Evolutionary conservation across 1,140 invertebrate genomes (phyloP), one percentile per base, ranked within the genome.

Genomic region (Parapsyche elsis): DNA sequence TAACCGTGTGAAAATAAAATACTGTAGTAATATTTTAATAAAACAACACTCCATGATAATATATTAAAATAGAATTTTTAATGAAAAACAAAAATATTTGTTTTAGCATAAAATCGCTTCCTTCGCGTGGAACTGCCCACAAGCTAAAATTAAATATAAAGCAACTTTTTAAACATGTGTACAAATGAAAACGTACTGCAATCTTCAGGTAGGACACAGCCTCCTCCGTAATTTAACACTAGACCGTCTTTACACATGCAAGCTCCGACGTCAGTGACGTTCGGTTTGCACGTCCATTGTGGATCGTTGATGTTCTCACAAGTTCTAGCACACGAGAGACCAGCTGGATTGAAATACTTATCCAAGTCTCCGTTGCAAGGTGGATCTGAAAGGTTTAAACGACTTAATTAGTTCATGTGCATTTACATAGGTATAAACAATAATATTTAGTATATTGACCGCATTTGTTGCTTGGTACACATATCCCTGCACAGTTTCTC

Each of bases 271-370:
- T n/a, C 64, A 24, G 21, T 12, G 2, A 14, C n/a, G 12, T 24
- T 26, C 1, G 21, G 21, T 26, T 1, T 19, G 16, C 71, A 73
- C 21, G 0, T 73, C 71, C 71, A 73, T 5, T 45, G 0, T 46
- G 16, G 38, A 23, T 73, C 44, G 7, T 73, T 73, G 9, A 46
- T 73, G 16, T 73, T 73, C 21, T 73, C 71, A 16, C 71, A 73
- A 9, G 71, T 73, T n/a, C 71, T 30, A n/a, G 14, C 71, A 46
- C 71, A 73, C 7, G 71, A n/a, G 30, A 5, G 0, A 16, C 71
- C 71, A 46, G 19, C 9, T 2, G 71, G 38, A n/a, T 21, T 49
- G 45, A 46, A 73, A 10, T 45, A 30, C 16, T 49, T 73, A 23
- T 73, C 30, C 9, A 46, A 38, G 23, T 45, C 71, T 0, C 71